These are phyloP conservation scores for Thymelicus acteon DNA, from an alignment of 2,888 invertebrate species.

Conservation along the genomic window DNA sequence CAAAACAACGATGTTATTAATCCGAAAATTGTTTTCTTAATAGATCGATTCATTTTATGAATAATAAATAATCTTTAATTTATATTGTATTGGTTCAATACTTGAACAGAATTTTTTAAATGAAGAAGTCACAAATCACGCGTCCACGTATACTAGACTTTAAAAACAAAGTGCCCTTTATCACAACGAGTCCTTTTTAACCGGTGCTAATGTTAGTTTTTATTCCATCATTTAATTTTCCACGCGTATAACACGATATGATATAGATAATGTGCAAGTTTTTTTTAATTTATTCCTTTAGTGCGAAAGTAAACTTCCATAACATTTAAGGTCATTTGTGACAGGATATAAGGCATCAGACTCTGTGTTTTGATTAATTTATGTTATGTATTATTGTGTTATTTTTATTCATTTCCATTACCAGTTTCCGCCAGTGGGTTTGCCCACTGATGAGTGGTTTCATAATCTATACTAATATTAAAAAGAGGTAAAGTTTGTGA, in stretches of 20 bases:
- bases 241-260: neutral
- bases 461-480: too few species aligned
- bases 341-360: neutral
- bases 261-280: neutral
- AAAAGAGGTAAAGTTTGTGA: too few species aligned
- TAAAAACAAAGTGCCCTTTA: neutral
- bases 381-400: too few species aligned
- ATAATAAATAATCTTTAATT: neutral
- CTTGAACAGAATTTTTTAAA: neutral
- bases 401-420: too few species aligned
- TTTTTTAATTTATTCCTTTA: neutral
- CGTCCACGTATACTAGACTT: neutral
- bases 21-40: slow-evolving; percentile 30
- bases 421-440: too few species aligned
- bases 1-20: slow-evolving; percentile 39
- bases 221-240: neutral
- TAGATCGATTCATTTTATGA: slow-evolving; percentile 4
- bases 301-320: neutral
- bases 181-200: neutral
- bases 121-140: neutral
- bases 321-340: neutral
- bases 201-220: neutral
- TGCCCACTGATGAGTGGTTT: too few species aligned
- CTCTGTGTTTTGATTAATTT: too few species aligned
- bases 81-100: too few species aligned